Percentiles rank a stretch among this genome's conserved stretches.
These are phyloP conservation scores for Drosophila borborema DNA, from an alignment of 2,888 invertebrate genomes.

Conservation along the genomic window DNA sequence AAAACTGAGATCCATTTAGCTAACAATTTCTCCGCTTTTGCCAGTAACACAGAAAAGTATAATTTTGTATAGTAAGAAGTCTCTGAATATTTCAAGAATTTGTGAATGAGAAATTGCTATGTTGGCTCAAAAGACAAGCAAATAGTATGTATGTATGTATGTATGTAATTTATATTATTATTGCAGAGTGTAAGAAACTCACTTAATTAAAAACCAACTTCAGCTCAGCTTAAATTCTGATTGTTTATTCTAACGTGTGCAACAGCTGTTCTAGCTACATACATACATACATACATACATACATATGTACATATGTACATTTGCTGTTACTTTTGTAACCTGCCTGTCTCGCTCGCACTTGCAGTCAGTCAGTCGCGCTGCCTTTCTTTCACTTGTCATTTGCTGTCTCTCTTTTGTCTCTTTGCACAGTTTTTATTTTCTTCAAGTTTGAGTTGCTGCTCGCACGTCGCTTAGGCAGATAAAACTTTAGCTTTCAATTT, in stretches of 20 bases:
- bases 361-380: neutral
- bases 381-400: neutral
- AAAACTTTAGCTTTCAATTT: constrained; percentile 72
- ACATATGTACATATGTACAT: neutral
- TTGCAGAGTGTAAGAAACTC: neutral
- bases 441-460: constrained; percentile 18
- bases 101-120: neutral
- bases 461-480: constrained; percentile 17
- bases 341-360: neutral
- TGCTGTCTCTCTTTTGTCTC: constrained; percentile 16
- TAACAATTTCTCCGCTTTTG: neutral
- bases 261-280: neutral
- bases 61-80: neutral
- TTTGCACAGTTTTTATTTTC: constrained; percentile 4
- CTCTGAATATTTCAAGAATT: neutral
- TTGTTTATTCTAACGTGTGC: neutral
- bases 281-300: too few relatives aligned
- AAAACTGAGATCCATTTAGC: too few relatives aligned
- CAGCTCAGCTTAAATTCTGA: neutral
- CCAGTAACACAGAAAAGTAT: neutral
- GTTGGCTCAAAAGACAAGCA: neutral
- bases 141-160: neutral
- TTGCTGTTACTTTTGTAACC: neutral
- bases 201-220: constrained; percentile 9
- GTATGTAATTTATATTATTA: neutral